phyloP scores from a whole-genome alignment of 2,888 invertebrate genomes.

The Pseudoips prasinana region DNA sequence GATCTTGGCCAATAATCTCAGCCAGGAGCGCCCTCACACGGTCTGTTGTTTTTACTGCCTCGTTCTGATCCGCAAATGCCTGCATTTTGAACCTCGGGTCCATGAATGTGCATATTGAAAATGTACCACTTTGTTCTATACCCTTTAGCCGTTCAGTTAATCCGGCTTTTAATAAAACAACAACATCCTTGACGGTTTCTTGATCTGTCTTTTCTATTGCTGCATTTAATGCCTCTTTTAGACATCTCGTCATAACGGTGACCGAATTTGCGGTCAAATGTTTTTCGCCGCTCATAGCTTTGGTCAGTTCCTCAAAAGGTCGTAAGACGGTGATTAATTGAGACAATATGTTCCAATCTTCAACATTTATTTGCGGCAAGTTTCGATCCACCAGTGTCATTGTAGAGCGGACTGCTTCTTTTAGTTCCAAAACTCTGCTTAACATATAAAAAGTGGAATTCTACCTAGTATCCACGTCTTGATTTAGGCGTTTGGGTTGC shows the following conservation, averaged over 20 bases:
- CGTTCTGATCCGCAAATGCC: slow-evolving; percentile 6
- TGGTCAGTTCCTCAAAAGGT: slow-evolving; percentile 9
- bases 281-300: slow-evolving; percentile 23
- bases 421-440: too few relatives aligned
- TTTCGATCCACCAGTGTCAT: too few relatives aligned
- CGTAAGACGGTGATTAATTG: slow-evolving; percentile 17
- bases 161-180: slow-evolving; percentile 3
- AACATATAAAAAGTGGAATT: too few relatives aligned
- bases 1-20: not conserved
- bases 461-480: too few relatives aligned
- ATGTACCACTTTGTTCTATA: slow-evolving; percentile 9
- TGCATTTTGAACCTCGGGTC: slow-evolving; percentile 12
- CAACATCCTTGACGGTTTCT: not conserved
- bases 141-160: not conserved
- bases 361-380: too few relatives aligned
- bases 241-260: slow-evolving; percentile 21
- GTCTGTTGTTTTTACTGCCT: slow-evolving; percentile 4
- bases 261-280: slow-evolving; percentile 25
- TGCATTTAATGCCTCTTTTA: not conserved
- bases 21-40: slow-evolving; percentile 2
- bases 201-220: not conserved
- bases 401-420: too few relatives aligned
- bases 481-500: too few relatives aligned
- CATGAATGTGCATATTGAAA: slow-evolving; percentile 8
- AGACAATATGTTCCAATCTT: slow-evolving; percentile 21